phyloP scores from a whole-genome alignment of 2,888 invertebrate species.

The Sabatieria punctata region DNA sequence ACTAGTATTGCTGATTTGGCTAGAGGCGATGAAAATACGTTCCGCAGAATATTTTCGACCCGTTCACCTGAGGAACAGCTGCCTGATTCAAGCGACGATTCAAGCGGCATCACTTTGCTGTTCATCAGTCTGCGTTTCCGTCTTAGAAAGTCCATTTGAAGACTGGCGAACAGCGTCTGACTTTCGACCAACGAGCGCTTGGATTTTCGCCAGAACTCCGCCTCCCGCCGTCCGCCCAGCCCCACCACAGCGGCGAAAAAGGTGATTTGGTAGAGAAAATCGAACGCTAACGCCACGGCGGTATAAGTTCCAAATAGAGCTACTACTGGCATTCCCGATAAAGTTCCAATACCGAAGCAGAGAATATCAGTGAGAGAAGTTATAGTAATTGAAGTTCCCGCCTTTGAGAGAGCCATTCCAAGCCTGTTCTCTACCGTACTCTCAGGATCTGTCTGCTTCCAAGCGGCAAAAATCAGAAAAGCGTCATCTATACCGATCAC shows the following conservation, averaged over 20 bases:
- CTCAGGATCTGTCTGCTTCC: slow-evolving; percentile 55
- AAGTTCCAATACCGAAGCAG: slow-evolving; percentile 47
- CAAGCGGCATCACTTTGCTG: too few species aligned
- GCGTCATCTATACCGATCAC: slow-evolving; percentile 86
- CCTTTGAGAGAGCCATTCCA: slow-evolving; percentile 68
- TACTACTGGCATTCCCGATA: slow-evolving; percentile 75
- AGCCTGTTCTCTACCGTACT: slow-evolving; percentile 60
- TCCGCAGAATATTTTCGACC: too few species aligned
- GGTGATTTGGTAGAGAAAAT: slow-evolving; percentile 70
- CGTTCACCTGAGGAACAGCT: too few species aligned
- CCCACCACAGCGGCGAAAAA: too few species aligned
- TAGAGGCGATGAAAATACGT: too few species aligned
- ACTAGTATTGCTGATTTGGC: too few species aligned
- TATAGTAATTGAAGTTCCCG: slow-evolving; percentile 78
- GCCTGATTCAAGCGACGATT: too few species aligned
- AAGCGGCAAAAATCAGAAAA: slow-evolving; percentile 78
- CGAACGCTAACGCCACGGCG: slow-evolving; percentile 70
- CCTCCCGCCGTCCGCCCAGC: too few species aligned
- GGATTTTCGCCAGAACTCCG: too few species aligned
- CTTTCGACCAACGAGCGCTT: too few species aligned
- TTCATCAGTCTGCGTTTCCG: not conserved
- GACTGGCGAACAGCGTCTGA: too few species aligned
- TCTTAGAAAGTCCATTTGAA: too few species aligned
- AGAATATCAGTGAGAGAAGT: slow-evolving; percentile 61
- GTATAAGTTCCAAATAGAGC: slow-evolving; percentile 82